Evolutionary conservation across 1,140 invertebrate genomes (phyloP), one percentile per base, ranked within the genome.

Genomic region (Periplaneta americana): DNA sequence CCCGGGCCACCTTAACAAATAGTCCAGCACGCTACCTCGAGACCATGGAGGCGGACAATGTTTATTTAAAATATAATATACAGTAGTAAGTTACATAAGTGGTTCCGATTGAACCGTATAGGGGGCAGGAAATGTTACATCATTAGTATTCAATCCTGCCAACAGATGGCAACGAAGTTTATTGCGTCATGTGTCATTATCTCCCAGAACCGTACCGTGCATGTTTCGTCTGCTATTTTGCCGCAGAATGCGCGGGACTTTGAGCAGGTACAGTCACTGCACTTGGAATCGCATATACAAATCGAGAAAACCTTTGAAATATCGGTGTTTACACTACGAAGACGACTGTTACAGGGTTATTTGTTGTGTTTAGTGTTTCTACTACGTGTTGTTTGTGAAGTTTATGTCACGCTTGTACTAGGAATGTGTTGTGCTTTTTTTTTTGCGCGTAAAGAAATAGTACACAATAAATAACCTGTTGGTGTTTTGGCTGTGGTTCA

Each of bases 381-480:
- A 66, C 4, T 3, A 11, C 28, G 48, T 57, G 22, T n/a, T n/a
- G 22, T n/a, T 2, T 57, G 48, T 66, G 48, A 1, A 6, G n/a
- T n/a, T n/a, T 28, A 66, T 28, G 4, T 28, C 2, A 66, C 48
- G 11, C 28, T 66, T 66, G 10, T 48, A 15, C 13, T 66, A 6
- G 48, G 2, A 66, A 66, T 28, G n/a, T 8, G 2, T 0, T n/a
- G 22, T 66, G 48, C 28, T 75, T 87, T 86, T 83, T 85, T 75
- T 87, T 86, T 83, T 85, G 83, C 28, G 80, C 48, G 28, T n/a
- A n/a, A 66, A 22, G 48, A n/a, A 66, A 28, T 66, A 28, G 48
- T 66, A 28, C 28, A 28, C n/a, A 11, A 17, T 66, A 66, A n/a
- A 28, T n/a, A 66, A 66, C 48, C 48, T 66, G 48, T 66, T 66